Evolutionary conservation across 1,140 invertebrate species (phyloP).

Genomic region (Rhopalosiphum maidis): DNA sequence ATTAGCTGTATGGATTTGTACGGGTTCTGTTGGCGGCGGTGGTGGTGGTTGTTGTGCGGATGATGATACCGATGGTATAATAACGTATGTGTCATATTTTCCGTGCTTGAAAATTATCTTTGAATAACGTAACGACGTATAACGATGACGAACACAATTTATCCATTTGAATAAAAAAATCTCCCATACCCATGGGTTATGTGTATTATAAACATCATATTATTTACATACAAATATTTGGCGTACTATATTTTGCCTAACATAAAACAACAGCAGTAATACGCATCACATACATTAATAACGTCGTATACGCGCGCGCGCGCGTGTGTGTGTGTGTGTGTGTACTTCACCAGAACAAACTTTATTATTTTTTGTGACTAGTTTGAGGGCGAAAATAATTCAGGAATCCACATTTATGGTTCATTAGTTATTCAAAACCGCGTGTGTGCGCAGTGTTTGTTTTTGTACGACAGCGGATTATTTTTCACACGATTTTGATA

Average conservation of each 20-base stretch:
- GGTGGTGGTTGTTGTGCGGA: too few species aligned
- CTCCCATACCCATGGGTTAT: too few species aligned
- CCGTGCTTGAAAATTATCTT: background rate
- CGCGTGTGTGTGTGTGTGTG: background rate
- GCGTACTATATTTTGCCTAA: background rate
- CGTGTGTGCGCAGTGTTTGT: background rate
- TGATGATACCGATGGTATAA: background rate
- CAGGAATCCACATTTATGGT: background rate
- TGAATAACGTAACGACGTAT: background rate
- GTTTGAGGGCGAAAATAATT: slow-evolving; percentile 7
- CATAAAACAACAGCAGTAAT: background rate
- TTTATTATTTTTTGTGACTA: background rate
- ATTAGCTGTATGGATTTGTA: background rate
- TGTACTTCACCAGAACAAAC: background rate
- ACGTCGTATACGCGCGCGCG: background rate
- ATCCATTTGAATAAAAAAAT: background rate
- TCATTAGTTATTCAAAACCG: slow-evolving; percentile 26
- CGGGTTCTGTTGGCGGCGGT: background rate
- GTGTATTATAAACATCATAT: background rate
- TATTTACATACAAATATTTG: background rate
- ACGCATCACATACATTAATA: background rate
- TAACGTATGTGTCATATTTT: background rate
- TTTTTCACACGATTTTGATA: background rate
- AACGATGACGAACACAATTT: background rate
- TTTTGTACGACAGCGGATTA: background rate